Percentiles rank a stretch among this genome's conserved stretches.
Conservation (phyloP, 2,113 vertebrate species). For the Pygoscelis antarcticus region DNA sequence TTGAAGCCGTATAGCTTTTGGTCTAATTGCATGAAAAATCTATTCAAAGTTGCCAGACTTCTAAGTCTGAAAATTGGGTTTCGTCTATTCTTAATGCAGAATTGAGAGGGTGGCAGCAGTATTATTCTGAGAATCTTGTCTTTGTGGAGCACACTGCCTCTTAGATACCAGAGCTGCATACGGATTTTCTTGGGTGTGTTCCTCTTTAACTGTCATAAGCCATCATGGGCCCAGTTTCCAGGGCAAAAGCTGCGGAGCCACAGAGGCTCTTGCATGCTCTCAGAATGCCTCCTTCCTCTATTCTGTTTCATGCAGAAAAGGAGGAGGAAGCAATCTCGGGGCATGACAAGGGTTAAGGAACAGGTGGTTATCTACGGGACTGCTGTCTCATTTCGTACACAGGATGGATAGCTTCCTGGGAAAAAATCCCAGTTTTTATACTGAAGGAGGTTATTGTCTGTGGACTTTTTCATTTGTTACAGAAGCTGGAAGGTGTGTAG, state of each 20-base stretch:
- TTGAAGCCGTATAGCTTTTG: background rate
- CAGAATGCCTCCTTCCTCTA: background rate
- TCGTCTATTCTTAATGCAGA: background rate
- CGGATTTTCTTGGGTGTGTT: background rate
- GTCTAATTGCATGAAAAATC: background rate
- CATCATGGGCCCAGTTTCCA: background rate
- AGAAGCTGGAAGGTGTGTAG: background rate
- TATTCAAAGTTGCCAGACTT: background rate
- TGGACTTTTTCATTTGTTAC: background rate
- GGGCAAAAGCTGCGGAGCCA: background rate
- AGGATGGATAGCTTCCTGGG: slow-evolving; percentile 52
- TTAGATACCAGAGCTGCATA: background rate
- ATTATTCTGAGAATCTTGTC: background rate
- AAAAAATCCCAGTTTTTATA: background rate
- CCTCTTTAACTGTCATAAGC: background rate
- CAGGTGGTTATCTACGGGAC: background rate
- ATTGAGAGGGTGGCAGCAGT: background rate
- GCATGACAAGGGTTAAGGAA: slow-evolving; percentile 23
- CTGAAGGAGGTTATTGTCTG: slow-evolving; percentile 33
- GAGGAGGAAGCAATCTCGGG: background rate
- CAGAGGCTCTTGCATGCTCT: background rate
- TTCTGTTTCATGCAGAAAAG: background rate
- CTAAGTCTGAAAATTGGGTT: background rate
- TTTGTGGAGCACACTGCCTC: background rate
- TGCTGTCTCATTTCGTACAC: background rate